phyloP scores from a whole-genome alignment of 2,888 invertebrate species.

The Tethea ocularis region DNA sequence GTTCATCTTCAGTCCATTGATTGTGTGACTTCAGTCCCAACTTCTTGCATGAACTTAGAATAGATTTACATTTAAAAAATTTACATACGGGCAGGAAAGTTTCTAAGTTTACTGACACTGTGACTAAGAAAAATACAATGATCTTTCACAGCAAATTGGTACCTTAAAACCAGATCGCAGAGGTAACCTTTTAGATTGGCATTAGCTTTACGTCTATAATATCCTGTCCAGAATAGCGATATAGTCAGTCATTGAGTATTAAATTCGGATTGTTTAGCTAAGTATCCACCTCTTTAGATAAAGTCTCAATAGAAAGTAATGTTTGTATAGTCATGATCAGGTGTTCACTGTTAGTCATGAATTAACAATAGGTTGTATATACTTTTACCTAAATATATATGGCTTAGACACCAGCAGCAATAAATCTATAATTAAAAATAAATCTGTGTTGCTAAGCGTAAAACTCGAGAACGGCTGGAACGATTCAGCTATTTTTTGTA shows the following conservation, averaged over 20 bases:
- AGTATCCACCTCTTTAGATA: not conserved
- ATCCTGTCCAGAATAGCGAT: not conserved
- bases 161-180: not conserved
- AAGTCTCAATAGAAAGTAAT: constrained; percentile 12
- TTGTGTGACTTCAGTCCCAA: constrained; percentile 18
- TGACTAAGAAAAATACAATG: constrained; percentile 10
- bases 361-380: too few relatives aligned
- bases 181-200: not conserved
- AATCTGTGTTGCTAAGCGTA: too few relatives aligned
- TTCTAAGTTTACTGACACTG: too few relatives aligned
- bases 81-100: constrained; percentile 11
- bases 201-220: not conserved
- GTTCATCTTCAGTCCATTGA: constrained; percentile 17
- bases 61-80: constrained; percentile 20
- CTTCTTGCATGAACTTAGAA: constrained; percentile 7
- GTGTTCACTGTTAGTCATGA: too few relatives aligned
- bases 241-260: not conserved
- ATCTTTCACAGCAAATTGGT: not conserved
- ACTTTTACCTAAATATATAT: too few relatives aligned
- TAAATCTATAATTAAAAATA: too few relatives aligned
- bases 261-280: not conserved
- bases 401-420: too few relatives aligned
- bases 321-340: constrained; percentile 12
- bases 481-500: too few relatives aligned
- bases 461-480: too few relatives aligned